Percentiles rank a stretch among this genome's conserved stretches.
phyloP scores from a whole-genome alignment of 1,140 invertebrate genomes.

The Calliphora vicina region DNA sequence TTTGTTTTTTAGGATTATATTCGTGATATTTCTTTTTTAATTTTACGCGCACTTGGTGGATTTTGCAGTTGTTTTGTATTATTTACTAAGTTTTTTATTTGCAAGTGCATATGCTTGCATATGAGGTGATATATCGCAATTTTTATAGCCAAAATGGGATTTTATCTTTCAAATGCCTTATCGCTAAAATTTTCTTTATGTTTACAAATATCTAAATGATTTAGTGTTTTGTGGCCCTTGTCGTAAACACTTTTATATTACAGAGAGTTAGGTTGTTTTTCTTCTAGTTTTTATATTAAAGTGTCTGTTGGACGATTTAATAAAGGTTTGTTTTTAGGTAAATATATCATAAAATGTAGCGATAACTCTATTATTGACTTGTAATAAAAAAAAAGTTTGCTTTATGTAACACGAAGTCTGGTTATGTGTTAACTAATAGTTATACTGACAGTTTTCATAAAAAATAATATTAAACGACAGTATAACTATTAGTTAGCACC shows the following conservation, averaged over 20 bases:
- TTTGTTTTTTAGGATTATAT: constrained; percentile 14
- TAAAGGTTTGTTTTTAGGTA: no score
- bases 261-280: neutral
- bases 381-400: no score
- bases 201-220: neutral
- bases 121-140: constrained; percentile 3
- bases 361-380: no score
- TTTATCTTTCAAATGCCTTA: neutral
- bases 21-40: neutral
- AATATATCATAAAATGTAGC: no score
- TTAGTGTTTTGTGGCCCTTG: neutral
- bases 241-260: neutral
- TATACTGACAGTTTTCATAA: no score
- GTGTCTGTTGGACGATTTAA: no score
- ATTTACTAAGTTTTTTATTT: neutral
- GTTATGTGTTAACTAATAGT: no score
- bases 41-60: neutral
- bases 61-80: neutral
- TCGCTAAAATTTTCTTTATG: neutral
- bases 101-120: neutral
- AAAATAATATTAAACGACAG: no score
- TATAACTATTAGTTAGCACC: no score
- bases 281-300: no score
- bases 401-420: no score
- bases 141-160: neutral